Evolutionary conservation across 2,113 vertebrate genomes (phyloP).

Genomic region (Choloepus hoffmanni): DNA sequence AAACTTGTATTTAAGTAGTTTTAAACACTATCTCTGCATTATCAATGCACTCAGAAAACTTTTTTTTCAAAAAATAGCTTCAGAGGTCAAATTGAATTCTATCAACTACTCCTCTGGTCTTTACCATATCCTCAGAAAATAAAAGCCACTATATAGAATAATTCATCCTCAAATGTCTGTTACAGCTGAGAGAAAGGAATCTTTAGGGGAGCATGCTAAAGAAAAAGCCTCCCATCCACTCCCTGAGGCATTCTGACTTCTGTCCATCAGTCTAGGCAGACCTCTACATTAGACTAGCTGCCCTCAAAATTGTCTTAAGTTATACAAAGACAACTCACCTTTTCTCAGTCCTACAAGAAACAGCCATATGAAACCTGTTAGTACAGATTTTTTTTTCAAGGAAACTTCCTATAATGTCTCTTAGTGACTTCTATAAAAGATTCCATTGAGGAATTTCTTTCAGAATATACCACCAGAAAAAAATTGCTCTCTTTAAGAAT

Average conservation of each 20-base stretch:
- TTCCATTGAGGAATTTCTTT: background rate
- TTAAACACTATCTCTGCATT: background rate
- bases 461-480: background rate
- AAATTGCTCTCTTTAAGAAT: background rate
- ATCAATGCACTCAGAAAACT: background rate
- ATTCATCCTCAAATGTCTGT: background rate
- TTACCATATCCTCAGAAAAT: background rate
- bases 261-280: background rate
- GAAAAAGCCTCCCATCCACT: background rate
- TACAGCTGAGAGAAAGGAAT: background rate
- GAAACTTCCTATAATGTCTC: background rate
- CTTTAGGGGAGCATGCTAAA: background rate
- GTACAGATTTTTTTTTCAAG: background rate
- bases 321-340: background rate
- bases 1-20: background rate
- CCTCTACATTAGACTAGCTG: background rate
- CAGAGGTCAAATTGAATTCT: slow-evolving; percentile 49
- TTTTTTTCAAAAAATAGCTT: background rate
- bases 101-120: background rate
- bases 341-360: slow-evolving; percentile 40
- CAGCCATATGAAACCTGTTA: background rate
- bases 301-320: background rate
- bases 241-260: background rate
- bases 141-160: background rate
- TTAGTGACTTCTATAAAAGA: background rate